Evolutionary conservation across 2,888 invertebrate species (phyloP).

Genomic region (Bursaphelenchus okinawaensis): DNA sequence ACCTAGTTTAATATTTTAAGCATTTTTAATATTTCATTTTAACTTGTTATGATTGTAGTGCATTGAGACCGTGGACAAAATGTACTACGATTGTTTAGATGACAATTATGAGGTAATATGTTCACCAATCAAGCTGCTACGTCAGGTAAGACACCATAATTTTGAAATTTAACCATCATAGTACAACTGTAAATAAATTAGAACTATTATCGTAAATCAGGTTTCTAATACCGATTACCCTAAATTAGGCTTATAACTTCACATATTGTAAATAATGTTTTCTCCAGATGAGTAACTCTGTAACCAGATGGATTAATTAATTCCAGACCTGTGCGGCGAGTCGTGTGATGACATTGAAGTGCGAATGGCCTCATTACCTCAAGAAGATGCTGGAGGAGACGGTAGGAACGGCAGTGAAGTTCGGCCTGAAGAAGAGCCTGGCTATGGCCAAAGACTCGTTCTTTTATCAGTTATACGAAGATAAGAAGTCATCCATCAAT

Average conservation of each 20-base stretch:
- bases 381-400: slow-evolving; percentile 25
- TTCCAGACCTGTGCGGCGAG: slow-evolving; percentile 22
- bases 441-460: slow-evolving; percentile 24
- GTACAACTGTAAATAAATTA: too few species aligned
- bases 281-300: not conserved
- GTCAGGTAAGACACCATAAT: slow-evolving; percentile 11
- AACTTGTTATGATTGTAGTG: slow-evolving; percentile 22
- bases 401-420: slow-evolving; percentile 29
- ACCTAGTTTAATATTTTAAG: too few species aligned
- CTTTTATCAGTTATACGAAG: slow-evolving; percentile 21
- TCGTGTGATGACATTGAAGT: slow-evolving; percentile 19
- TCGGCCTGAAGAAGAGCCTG: slow-evolving; percentile 18
- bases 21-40: slow-evolving; percentile 5
- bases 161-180: slow-evolving; percentile 6
- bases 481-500: slow-evolving; percentile 7
- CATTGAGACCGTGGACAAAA: slow-evolving; percentile 10
- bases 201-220: too few species aligned
- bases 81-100: slow-evolving; percentile 23
- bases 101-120: slow-evolving; percentile 24
- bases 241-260: too few species aligned
- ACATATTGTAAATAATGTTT: too few species aligned
- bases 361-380: slow-evolving; percentile 23
- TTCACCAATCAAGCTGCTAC: slow-evolving; percentile 20
- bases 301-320: not conserved
- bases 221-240: too few species aligned